Evolutionary conservation across 2,888 invertebrate genomes (phyloP).

Genomic region (Cephus runcator): DNA sequence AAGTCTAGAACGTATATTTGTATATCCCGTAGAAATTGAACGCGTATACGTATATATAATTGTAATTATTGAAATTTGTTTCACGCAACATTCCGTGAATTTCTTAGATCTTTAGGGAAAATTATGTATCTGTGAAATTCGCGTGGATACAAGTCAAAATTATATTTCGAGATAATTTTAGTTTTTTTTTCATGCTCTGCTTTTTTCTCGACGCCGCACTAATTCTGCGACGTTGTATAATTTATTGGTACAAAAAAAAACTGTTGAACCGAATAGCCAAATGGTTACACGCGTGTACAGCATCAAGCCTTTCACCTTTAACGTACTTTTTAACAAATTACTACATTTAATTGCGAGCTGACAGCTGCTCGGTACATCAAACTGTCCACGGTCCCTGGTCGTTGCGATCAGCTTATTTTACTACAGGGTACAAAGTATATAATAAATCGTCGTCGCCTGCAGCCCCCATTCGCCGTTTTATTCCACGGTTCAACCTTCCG

Average conservation of each 20-base stretch:
- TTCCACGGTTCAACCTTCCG: neutral
- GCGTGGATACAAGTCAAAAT: neutral
- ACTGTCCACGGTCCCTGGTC: neutral
- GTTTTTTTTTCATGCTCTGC: neutral
- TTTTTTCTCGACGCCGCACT: neutral
- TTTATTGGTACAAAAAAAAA: neutral
- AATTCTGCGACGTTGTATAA: neutral
- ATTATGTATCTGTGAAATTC: neutral
- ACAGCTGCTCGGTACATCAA: conserved; percentile 1
- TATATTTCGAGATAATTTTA: neutral
- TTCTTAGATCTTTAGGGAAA: too few species aligned
- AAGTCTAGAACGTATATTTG: neutral
- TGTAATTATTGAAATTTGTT: neutral
- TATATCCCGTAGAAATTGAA: neutral
- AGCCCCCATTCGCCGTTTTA: neutral
- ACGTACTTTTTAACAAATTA: neutral
- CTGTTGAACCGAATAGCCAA: neutral
- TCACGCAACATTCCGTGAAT: too few species aligned
- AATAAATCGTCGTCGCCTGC: neutral
- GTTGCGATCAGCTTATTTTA: neutral
- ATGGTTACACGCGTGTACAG: neutral
- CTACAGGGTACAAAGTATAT: neutral
- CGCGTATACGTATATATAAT: neutral
- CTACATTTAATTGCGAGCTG: neutral
- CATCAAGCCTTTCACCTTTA: neutral